A percentile compares a stretch with the other conserved stretches of the same genome.
phyloP scores from a whole-genome alignment of 2,888 invertebrate genomes.

The Rugalucina vietnamica region DNA sequence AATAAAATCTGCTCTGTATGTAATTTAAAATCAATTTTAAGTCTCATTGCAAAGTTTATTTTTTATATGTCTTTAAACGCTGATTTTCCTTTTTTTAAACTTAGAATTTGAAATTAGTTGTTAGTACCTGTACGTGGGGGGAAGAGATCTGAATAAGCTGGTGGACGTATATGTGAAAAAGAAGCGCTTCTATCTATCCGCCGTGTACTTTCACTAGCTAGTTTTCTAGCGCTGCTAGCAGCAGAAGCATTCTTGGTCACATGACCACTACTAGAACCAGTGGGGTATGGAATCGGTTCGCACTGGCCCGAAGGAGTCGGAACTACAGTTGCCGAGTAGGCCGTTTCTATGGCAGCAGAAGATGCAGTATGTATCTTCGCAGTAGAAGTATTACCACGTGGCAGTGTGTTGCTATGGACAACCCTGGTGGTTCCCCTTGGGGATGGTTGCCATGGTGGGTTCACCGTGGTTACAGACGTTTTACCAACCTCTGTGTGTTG shows the following conservation, averaged over 20 bases:
- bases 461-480: constrained; percentile 38
- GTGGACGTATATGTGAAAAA: constrained; percentile 47
- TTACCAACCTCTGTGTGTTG: constrained; percentile 62
- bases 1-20: too few relatives aligned
- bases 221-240: constrained; percentile 35
- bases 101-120: background rate
- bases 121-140: constrained; percentile 44
- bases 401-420: constrained; percentile 13
- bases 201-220: constrained; percentile 24
- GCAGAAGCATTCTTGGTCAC: constrained; percentile 23
- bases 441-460: constrained; percentile 27
- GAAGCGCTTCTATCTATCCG: constrained; percentile 62
- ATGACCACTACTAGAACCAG: background rate
- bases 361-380: constrained; percentile 30
- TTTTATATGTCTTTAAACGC: too few relatives aligned
- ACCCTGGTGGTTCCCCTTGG: constrained; percentile 31
- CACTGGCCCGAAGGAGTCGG: constrained; percentile 25
- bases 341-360: constrained; percentile 39
- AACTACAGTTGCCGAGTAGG: constrained; percentile 35
- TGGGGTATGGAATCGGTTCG: constrained; percentile 23
- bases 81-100: background rate
- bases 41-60: too few relatives aligned
- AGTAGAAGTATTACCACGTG: constrained; percentile 25
- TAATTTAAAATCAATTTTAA: too few relatives aligned
- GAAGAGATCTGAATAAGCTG: constrained; percentile 18